Conservation (phyloP, 1,140 invertebrate species). For the Listronotus oregonensis region DNA sequence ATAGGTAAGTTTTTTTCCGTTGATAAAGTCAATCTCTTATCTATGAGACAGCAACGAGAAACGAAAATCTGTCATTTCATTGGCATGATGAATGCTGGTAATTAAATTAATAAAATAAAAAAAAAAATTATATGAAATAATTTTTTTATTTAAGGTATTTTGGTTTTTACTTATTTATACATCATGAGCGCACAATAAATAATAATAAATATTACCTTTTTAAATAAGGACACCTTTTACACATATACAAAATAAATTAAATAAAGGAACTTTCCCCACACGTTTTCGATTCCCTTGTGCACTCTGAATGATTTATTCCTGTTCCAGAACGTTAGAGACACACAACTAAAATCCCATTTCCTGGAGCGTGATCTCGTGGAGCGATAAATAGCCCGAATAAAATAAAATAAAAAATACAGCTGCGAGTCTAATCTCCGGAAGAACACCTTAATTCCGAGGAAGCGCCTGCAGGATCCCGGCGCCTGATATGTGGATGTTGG, state of each 20-base stretch:
- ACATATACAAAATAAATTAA: conserved; percentile 1
- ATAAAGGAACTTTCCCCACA: background rate
- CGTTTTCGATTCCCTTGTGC: background rate
- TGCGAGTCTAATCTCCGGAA: conserved; percentile 46
- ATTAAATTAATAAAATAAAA: no score
- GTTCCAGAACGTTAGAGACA: conserved; percentile 18
- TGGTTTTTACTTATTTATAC: no score
- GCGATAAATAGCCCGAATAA: conserved; percentile 45
- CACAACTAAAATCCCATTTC: conserved; percentile 44
- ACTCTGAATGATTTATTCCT: conserved; percentile 17
- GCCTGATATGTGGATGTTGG: conserved; percentile 45
- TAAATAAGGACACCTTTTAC: no score
- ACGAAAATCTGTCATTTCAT: no score
- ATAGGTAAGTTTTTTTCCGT: no score
- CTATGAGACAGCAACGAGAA: no score
- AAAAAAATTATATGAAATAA: no score
- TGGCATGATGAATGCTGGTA: no score
- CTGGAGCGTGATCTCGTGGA: conserved; percentile 39
- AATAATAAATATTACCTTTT: no score
- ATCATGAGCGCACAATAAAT: no score
- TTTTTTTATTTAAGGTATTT: no score
- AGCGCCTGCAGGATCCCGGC: conserved; percentile 41
- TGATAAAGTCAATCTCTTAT: no score
- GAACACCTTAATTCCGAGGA: conserved; percentile 45
- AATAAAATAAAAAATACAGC: conserved; percentile 48